Conservation (phyloP, 2,888 invertebrate species). For the Lasioglossum villosulum region DNA sequence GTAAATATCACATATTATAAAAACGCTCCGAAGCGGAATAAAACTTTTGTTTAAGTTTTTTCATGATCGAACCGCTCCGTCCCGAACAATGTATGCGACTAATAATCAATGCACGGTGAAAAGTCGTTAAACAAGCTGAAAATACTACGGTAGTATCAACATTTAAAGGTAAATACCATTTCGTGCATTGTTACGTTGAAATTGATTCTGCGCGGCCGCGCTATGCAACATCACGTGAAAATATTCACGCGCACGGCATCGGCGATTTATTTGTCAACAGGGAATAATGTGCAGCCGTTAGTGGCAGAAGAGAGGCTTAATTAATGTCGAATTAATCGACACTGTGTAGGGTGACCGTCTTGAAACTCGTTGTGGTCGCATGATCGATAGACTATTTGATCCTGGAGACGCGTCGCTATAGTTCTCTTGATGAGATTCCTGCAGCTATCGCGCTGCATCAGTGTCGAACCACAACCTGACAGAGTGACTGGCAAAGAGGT, state of each 20-base stretch:
- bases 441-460: conserved; percentile 51
- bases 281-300: not conserved
- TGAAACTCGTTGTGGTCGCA: conserved; percentile 48
- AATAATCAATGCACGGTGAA: not conserved
- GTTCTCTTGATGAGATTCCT: conserved; percentile 54
- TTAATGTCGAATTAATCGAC: conserved; percentile 52
- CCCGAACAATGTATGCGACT: not conserved
- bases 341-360: conserved; percentile 21
- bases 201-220: not conserved
- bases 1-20: no score
- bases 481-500: conserved; percentile 75
- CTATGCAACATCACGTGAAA: not conserved
- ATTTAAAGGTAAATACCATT: conserved; percentile 1
- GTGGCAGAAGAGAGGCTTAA: conserved; percentile 15
- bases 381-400: conserved; percentile 64
- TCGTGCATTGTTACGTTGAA: not conserved
- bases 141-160: not conserved
- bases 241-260: not conserved
- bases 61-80: not conserved
- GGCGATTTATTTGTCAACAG: conserved; percentile 2
- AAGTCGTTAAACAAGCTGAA: not conserved
- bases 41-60: not conserved
- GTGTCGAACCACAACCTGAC: conserved; percentile 62
- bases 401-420: conserved; percentile 29
- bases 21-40: not conserved